phyloP scores from a whole-genome alignment of 2,113 vertebrate genomes.

The Cavia porcellus region DNA sequence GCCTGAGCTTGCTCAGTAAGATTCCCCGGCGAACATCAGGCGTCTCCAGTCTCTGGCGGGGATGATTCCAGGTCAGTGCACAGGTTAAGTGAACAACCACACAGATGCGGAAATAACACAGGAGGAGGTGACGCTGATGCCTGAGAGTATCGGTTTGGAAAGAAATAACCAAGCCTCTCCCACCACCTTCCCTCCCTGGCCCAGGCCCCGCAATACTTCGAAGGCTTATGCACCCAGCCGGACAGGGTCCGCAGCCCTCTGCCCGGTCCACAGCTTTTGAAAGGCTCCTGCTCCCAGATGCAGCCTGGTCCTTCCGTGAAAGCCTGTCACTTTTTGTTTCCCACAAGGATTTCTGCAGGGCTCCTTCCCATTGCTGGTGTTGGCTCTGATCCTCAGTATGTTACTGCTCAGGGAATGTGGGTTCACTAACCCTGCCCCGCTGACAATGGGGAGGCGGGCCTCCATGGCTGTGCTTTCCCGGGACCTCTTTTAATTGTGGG shows the following conservation, averaged over 20 bases:
- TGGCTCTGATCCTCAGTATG: background rate
- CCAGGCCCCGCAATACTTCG: background rate
- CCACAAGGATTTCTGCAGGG: background rate
- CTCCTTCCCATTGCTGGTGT: background rate
- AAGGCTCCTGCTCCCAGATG: background rate
- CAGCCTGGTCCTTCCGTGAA: background rate
- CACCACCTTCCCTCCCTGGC: background rate
- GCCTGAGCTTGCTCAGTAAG: conserved; percentile 78
- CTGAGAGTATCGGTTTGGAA: conserved; percentile 68
- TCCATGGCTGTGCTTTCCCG: background rate
- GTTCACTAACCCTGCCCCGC: conserved; percentile 74
- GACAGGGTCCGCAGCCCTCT: background rate
- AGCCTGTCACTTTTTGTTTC: background rate
- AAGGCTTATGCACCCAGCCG: background rate
- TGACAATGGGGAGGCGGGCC: conserved; percentile 69
- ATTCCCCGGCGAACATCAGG: conserved; percentile 73
- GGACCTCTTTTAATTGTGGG: conserved; percentile 61
- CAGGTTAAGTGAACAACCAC: conserved; percentile 89
- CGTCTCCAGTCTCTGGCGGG: conserved; percentile 74
- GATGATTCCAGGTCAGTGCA: conserved; percentile 86
- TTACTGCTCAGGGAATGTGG: background rate
- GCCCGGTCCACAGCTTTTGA: background rate
- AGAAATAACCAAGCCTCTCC: conserved; percentile 68
- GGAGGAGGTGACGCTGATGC: conserved; percentile 83
- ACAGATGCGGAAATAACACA: conserved; percentile 86